Evolutionary conservation across 2,888 invertebrate genomes (phyloP).

Genomic region (Lasioglossum zephyrum): DNA sequence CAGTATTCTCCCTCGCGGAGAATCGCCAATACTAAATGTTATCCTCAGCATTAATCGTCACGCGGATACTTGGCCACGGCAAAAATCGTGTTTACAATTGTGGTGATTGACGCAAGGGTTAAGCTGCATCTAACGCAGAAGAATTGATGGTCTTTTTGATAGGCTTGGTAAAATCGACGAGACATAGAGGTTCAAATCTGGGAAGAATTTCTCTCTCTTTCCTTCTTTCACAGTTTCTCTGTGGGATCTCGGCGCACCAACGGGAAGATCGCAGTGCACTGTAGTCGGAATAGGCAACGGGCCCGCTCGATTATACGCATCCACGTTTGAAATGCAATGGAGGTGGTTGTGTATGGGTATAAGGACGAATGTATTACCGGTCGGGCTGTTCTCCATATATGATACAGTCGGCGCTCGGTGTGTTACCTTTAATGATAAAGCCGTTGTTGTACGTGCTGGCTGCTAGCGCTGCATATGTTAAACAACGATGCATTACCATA

Average conservation of each 20-base stretch:
- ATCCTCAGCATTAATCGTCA: background rate
- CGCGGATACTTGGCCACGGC: background rate
- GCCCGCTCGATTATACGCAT: slow-evolving; percentile 35
- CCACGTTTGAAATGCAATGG: slow-evolving; percentile 33
- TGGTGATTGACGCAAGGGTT: background rate
- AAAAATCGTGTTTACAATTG: background rate
- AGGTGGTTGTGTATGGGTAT: slow-evolving; percentile 22
- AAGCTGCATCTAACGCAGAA: background rate
- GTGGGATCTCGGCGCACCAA: background rate
- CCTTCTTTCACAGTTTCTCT: background rate
- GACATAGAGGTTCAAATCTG: slow-evolving; percentile 10
- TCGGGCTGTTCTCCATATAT: slow-evolving; percentile 24
- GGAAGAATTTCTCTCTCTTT: background rate
- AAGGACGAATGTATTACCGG: slow-evolving; percentile 60
- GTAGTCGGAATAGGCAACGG: slow-evolving; percentile 20
- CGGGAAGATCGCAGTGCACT: slow-evolving; percentile 1
- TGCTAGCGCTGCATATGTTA: slow-evolving; percentile 74
- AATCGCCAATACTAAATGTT: no score
- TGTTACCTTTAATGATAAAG: slow-evolving; percentile 78
- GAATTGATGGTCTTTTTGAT: background rate
- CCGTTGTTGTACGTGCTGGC: slow-evolving; percentile 75
- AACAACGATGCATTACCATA: slow-evolving; percentile 76
- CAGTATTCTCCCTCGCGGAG: no score
- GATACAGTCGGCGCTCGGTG: slow-evolving; percentile 65
- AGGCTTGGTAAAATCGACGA: background rate